Base-by-base conservation (phyloP, 2,888 invertebrate genomes). In the Danaus chrysippus region DNA sequence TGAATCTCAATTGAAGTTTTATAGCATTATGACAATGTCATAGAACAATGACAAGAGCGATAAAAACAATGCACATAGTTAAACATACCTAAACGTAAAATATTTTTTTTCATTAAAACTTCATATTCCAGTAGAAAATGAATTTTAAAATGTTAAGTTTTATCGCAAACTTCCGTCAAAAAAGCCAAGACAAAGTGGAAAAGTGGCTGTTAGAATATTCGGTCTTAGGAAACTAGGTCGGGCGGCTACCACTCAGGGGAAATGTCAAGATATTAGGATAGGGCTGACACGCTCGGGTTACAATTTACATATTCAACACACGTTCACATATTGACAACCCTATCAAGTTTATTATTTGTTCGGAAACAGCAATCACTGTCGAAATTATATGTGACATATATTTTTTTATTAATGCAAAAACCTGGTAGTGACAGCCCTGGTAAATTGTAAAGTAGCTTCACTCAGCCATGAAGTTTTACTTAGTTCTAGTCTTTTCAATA, bases 141-240 rank as follows among this genome's bases (percentile, higher is more conserved):
- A 8, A 9, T 10, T 17, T 49, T 49, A 49, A 15, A 15, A 49
- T 49, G 17, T 49, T 17, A 49, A 49, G 17, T 34, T 54, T 54
- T 43, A 42, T 42, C 59, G n/a, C 19, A 42, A 61, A 58, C 58
- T 54, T 46, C 13, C 54, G 44, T 19, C 46, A 56, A 59, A 17
- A 17, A 52, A 56, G 17, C 42, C 15, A 59, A 62, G 61, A 62
- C 54, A 59, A 63, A 64, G 57, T 59, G 44, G 55, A 64, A 66
- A 64, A 62, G 59, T 54, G 49, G 57, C 61, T 58, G 57, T 62
- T 66, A 57, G 62, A 61, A 56, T 49, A 54, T 64, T 63, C 63
- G 56, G 23, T 59, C 61, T 67, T 59, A 17, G 56, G 57, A 57
- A 70, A 70, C 63, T 77, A 59, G 77, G 77, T 76, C 77, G 71